phyloP scores from a whole-genome alignment of 92 coral and sea anemone genomes.

The Phenganax subtilis region DNA sequence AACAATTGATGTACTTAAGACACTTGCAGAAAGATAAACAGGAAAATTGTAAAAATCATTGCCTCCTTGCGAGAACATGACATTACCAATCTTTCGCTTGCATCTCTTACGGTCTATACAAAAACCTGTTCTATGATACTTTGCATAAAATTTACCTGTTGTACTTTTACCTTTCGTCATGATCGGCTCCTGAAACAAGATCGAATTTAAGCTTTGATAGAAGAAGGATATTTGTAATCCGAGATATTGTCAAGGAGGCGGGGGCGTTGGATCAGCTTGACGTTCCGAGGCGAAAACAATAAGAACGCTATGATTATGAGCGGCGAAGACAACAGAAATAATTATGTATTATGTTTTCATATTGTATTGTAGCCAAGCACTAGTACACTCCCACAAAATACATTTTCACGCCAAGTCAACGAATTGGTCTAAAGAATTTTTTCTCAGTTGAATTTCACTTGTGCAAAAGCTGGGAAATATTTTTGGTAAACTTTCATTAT shows the following conservation, averaged over 20 bases:
- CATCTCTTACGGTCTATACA: background rate
- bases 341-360: background rate
- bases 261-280: constrained; percentile 17
- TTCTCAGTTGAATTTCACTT: too few relatives aligned
- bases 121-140: background rate
- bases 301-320: background rate
- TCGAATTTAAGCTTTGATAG: background rate
- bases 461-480: too few relatives aligned
- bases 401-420: too few relatives aligned
- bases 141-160: constrained; percentile 3
- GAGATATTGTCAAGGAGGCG: background rate
- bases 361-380: too few relatives aligned
- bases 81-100: background rate
- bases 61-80: background rate
- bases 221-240: background rate
- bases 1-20: background rate
- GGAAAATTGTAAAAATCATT: background rate
- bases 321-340: background rate
- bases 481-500: too few relatives aligned
- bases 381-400: too few relatives aligned
- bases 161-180: constrained; percentile 16
- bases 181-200: constrained; percentile 15
- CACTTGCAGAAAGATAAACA: background rate
- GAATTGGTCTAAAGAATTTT: too few relatives aligned
- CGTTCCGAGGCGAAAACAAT: background rate